Base-by-base conservation (phyloP, 2,888 invertebrate genomes). In the Mellilla xanthometata region DNA sequence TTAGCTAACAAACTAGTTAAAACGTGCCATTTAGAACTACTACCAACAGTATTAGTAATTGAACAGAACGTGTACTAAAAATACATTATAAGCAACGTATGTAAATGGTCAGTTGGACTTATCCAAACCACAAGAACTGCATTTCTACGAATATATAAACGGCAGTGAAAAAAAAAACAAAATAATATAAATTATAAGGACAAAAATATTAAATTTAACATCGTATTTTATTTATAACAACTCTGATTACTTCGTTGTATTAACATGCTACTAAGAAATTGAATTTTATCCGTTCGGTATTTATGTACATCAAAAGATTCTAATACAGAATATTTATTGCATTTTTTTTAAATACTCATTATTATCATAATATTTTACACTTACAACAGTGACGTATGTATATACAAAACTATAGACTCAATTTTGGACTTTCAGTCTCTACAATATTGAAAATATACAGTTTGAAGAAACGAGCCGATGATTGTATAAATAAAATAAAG, bases 351-450 rank as follows among this genome's bases (percentile, higher is more conserved):
- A 76, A 82, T 84, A 85, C 74, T 78, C 68, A 65, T 76, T 80
- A 84, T 74, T 61, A 76, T 81, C 85, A 84, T 71, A 77, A 66
- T 82, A 78, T 82, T 70, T 70, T 75, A 74, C 85, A 84, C 75
- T 87, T 88, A 86, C 84, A 88, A 87, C 84, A 81, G 83, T 80
- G 84, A 83, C 68, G 66, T 83, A 81, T 87, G 78, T 89, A 89
- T 89, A 77, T 89, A 89, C 88, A 89, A 87, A 86, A 87, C 81
- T 86, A 86, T 86, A 88, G 85, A 87, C 85, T 88, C 86, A 82
- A 86, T 83, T 85, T 82, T 83, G 85, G 87, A 88, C 87, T 88
- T 87, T 87, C 87, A 88, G 87, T 88, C 88, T 88, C 86, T 86
- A 87, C 77, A 78, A 76, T 83, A 75, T 78, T 68, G 38, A 48